phyloP scores from a whole-genome alignment of 2,888 invertebrate genomes.

The Athalia circularis region DNA sequence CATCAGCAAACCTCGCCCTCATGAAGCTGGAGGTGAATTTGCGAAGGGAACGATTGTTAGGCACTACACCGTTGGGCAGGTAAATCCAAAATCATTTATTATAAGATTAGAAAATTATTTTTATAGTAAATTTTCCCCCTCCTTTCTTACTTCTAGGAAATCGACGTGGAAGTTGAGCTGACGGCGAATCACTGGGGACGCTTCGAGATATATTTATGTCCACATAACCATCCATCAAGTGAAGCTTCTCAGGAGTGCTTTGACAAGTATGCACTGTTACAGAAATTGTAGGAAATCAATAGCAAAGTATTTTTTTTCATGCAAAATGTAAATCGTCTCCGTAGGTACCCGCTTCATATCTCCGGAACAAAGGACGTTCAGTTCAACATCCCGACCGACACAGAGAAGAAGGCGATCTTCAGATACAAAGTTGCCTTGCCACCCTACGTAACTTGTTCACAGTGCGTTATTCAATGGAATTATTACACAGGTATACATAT shows the following conservation, averaged over 20 bases:
- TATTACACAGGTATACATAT: conserved; percentile 85
- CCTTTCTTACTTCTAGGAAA: conserved; percentile 77
- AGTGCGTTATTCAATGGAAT: conserved; percentile 95
- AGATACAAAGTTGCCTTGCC: conserved; percentile 87
- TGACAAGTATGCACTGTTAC: conserved; percentile 77
- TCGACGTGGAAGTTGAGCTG: conserved; percentile 90
- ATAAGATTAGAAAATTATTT: not conserved
- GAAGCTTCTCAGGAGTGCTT: conserved; percentile 90
- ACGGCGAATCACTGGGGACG: conserved; percentile 94
- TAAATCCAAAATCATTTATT: conserved; percentile 63
- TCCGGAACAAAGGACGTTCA: conserved; percentile 83
- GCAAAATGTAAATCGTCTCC: conserved; percentile 39
- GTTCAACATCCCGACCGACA: conserved; percentile 84
- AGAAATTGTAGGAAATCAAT: not conserved
- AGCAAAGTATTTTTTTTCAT: not conserved
- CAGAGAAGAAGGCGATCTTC: conserved; percentile 79
- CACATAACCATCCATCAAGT: conserved; percentile 86
- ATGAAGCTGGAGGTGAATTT: conserved; percentile 91
- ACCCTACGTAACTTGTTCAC: conserved; percentile 88
- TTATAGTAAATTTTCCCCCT: not conserved
- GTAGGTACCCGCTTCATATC: conserved; percentile 83
- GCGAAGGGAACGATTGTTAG: conserved; percentile 90
- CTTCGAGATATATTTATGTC: conserved; percentile 90
- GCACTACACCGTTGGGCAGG: conserved; percentile 90
- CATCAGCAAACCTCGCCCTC: conserved; percentile 83